Evolutionary conservation across 2,888 invertebrate species (phyloP).

Genomic region (Notocelia uddmanniana): DNA sequence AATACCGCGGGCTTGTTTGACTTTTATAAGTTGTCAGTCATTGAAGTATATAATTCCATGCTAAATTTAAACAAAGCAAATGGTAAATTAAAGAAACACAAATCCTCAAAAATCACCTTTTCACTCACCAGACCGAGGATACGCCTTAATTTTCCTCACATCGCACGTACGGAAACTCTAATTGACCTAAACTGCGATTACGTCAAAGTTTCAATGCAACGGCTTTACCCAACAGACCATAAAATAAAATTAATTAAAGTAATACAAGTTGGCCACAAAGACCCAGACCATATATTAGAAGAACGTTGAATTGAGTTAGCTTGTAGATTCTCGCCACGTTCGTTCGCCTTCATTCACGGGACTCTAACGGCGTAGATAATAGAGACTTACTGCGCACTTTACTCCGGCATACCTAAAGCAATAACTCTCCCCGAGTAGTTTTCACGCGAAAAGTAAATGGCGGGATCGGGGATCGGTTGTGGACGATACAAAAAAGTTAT

Average conservation of each 20-base stretch:
- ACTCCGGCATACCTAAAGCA: conserved; percentile 77
- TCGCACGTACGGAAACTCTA: conserved; percentile 23
- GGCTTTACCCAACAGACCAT: conserved; percentile 32
- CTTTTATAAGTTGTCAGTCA: no score
- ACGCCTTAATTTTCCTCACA: conserved; percentile 1
- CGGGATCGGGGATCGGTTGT: conserved; percentile 58
- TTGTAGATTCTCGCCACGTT: conserved; percentile 79
- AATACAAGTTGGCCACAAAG: conserved; percentile 52
- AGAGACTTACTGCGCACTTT: conserved; percentile 84
- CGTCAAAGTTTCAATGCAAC: conserved; percentile 31
- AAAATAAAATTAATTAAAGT: conserved; percentile 56
- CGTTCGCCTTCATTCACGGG: conserved; percentile 81
- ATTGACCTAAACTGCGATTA: conserved; percentile 38
- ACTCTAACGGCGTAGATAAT: conserved; percentile 84
- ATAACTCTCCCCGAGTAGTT: conserved; percentile 77
- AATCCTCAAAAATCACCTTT: no score
- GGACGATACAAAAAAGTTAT: conserved; percentile 62
- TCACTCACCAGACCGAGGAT: no score
- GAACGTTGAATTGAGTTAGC: conserved; percentile 71
- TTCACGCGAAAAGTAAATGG: conserved; percentile 66
- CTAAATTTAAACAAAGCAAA: no score
- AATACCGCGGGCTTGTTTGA: no score
- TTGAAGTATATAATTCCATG: no score
- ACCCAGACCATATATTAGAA: conserved; percentile 53
- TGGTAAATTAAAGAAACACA: no score